Evolutionary conservation across 2,797 vertebrate genomes (phyloP).

Genomic region (Austrolebias charrua): DNA sequence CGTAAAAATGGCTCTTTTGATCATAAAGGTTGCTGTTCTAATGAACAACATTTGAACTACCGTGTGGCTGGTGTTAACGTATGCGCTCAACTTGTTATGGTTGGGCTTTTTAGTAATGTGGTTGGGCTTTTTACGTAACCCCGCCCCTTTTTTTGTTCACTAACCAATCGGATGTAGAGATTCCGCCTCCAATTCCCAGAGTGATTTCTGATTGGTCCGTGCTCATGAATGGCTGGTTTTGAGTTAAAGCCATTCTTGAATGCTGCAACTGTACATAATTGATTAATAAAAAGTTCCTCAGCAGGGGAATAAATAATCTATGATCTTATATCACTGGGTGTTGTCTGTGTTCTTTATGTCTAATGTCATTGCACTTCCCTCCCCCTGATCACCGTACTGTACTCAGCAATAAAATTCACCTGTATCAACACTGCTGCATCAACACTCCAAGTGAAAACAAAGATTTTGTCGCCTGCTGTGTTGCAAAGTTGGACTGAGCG

Average conservation of each 20-base stretch:
- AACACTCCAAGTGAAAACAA: constrained; percentile 47
- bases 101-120: too few species aligned
- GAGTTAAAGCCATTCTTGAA: not conserved
- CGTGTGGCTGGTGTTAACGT: constrained; percentile 32
- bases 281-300: not conserved
- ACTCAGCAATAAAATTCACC: constrained; percentile 33
- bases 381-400: not conserved
- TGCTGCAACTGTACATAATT: not conserved
- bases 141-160: constrained; percentile 35
- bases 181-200: rapidly evolving
- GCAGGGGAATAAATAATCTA: not conserved
- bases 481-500: constrained; percentile 8
- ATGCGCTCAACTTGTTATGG: constrained; percentile 64
- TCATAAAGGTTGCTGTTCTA: too few species aligned
- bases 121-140: constrained; percentile 3
- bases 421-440: constrained; percentile 57
- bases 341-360: not conserved
- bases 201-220: constrained; percentile 35
- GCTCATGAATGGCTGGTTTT: not conserved
- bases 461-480: constrained; percentile 24
- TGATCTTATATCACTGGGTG: not conserved
- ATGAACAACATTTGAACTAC: too few species aligned
- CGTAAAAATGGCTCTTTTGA: too few species aligned
- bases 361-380: not conserved
- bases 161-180: constrained; percentile 36